These are phyloP conservation scores for Campopleginae sp. DNA, from an alignment of 2,888 invertebrate species.

Conservation along the genomic window DNA sequence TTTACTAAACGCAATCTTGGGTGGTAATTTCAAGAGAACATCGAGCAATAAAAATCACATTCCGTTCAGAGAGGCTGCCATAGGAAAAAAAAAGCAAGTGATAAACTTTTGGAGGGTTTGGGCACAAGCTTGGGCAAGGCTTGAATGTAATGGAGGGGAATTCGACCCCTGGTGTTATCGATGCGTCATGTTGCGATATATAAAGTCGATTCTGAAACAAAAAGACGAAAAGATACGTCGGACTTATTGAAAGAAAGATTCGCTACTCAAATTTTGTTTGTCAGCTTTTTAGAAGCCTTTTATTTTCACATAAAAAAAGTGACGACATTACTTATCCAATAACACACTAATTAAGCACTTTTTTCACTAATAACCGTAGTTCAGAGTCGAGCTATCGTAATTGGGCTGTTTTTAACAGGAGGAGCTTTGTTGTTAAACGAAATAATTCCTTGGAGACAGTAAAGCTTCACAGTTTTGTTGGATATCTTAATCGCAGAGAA, in stretches of 20 bases:
- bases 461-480: background rate
- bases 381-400: background rate
- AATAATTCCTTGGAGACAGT: background rate
- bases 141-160: constrained; percentile 43
- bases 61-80: constrained; percentile 59
- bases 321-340: background rate
- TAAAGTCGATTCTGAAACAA: constrained; percentile 44
- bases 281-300: background rate
- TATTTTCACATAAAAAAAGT: constrained; percentile 3
- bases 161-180: constrained; percentile 45
- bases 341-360: background rate
- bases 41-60: constrained; percentile 30
- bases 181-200: constrained; percentile 66
- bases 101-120: constrained; percentile 18
- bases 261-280: constrained; percentile 8
- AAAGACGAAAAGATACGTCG: background rate
- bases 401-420: background rate
- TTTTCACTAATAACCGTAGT: background rate
- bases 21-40: constrained; percentile 50
- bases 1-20: constrained; percentile 50
- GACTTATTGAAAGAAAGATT: background rate
- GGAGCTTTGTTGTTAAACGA: background rate
- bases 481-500: constrained; percentile 47
- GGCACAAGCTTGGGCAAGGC: constrained; percentile 20
- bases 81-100: constrained; percentile 17